phyloP scores from a whole-genome alignment of 35 echinoderm and acorn worm genomes.

The Lytechinus variegatus region DNA sequence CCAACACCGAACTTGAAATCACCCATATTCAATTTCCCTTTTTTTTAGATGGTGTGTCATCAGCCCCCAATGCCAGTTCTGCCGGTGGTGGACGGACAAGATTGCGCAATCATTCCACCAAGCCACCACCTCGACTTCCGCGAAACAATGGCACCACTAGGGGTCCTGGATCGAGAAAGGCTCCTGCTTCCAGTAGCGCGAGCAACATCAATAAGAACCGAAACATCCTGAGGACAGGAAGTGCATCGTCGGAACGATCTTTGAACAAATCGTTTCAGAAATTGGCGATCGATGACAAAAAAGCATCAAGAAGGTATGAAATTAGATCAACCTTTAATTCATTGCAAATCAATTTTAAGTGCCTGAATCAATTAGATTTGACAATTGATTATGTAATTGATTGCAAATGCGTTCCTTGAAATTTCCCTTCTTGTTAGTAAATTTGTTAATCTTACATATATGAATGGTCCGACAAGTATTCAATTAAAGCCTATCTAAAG shows the following conservation, averaged over 20 bases:
- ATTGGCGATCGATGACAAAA: constrained; percentile 67
- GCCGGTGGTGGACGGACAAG: not conserved
- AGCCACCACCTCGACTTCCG: not conserved
- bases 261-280: constrained; percentile 73
- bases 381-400: no score
- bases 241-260: constrained; percentile 35
- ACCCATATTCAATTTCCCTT: no score
- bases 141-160: not conserved
- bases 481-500: no score
- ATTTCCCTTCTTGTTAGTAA: no score
- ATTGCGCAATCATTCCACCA: constrained; percentile 4
- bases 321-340: not conserved
- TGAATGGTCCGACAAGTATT: no score
- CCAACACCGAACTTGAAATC: no score
- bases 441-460: no score
- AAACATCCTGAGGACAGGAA: constrained; percentile 63
- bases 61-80: constrained; percentile 20
- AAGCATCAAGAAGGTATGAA: constrained; percentile 40
- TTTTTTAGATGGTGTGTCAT: constrained; percentile 31
- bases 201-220: constrained; percentile 74
- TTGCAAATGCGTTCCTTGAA: no score
- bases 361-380: no score
- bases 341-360: not conserved
- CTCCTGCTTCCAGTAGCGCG: constrained; percentile 70
- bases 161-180: constrained; percentile 8